Conservation (phyloP, 2,888 invertebrate genomes). For the Baccha elongata region DNA sequence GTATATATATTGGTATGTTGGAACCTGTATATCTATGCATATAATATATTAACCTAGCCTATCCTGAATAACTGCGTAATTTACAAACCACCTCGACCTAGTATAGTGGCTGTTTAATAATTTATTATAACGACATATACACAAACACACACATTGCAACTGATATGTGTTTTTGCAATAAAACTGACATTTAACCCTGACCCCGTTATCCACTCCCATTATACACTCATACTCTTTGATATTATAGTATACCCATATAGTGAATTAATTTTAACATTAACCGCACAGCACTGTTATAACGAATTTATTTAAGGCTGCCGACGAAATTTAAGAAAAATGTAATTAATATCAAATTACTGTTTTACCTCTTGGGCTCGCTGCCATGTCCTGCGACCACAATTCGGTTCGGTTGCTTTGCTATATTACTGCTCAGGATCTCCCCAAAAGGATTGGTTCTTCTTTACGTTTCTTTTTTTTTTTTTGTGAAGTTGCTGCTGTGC, state of each 20-base stretch:
- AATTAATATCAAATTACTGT: conserved; percentile 60
- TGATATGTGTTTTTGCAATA: conserved; percentile 57
- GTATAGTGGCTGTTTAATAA: conserved; percentile 65
- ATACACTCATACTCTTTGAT: not conserved
- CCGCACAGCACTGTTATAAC: conserved; percentile 52
- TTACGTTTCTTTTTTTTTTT: not conserved
- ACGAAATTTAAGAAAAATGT: conserved; percentile 46
- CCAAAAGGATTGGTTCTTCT: conserved; percentile 9
- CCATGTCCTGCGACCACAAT: conserved; percentile 41
- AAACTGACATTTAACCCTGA: conserved; percentile 65
- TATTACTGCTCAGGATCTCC: not conserved
- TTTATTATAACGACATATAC: conserved; percentile 56
- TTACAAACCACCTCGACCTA: conserved; percentile 64
- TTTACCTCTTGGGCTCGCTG: conserved; percentile 18
- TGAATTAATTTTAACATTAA: conserved; percentile 39
- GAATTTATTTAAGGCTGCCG: conserved; percentile 37
- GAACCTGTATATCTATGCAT: not conserved
- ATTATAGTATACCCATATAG: too few relatives aligned
- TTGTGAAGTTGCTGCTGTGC: conserved; percentile 11
- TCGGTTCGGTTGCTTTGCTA: conserved; percentile 1
- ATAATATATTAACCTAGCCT: conserved; percentile 2
- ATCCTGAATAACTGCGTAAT: conserved; percentile 63
- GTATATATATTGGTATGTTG: conserved; percentile 18
- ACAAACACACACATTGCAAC: not conserved
- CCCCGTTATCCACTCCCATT: conserved; percentile 36